phyloP scores from a whole-genome alignment of 2,113 vertebrate species.

The Ceyx margarethae region DNA sequence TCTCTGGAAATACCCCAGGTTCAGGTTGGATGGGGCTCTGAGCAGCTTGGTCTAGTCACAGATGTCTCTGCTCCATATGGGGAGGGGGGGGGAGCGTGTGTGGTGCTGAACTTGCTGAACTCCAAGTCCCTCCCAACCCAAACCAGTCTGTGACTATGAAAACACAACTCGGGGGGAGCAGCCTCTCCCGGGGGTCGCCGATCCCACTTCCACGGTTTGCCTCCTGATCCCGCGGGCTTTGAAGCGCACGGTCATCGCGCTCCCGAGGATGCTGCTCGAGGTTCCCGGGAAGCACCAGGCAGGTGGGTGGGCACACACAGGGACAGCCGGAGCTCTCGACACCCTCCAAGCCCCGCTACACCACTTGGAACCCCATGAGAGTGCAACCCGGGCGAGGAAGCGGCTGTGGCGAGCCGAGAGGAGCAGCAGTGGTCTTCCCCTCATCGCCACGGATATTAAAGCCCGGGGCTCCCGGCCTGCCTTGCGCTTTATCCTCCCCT shows the following conservation, averaged over 20 bases:
- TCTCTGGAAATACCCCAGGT: no score
- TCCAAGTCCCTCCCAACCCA: not conserved
- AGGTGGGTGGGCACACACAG: no score
- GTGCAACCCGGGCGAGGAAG: no score
- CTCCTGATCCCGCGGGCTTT: no score
- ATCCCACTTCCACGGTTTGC: no score
- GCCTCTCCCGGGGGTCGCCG: not conserved
- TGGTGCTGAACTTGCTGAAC: not conserved
- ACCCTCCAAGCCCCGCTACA: not conserved
- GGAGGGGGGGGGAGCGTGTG: not conserved
- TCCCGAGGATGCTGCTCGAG: not conserved
- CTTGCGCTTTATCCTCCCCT: not conserved
- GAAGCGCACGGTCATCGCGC: accelerated
- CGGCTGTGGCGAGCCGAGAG: not conserved
- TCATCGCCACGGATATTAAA: accelerated
- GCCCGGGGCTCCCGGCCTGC: accelerated
- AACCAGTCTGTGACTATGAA: not conserved
- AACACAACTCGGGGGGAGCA: accelerated
- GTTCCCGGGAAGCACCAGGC: not conserved
- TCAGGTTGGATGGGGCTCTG: no score
- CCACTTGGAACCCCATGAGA: not conserved
- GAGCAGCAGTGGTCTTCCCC: no score
- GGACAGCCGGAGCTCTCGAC: not conserved
- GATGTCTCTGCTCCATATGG: no score
- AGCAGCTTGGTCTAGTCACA: no score